Evolutionary conservation across 2,797 vertebrate genomes (phyloP), one percentile per base, ranked within the genome.

Genomic region (Vireo griseus): DNA sequence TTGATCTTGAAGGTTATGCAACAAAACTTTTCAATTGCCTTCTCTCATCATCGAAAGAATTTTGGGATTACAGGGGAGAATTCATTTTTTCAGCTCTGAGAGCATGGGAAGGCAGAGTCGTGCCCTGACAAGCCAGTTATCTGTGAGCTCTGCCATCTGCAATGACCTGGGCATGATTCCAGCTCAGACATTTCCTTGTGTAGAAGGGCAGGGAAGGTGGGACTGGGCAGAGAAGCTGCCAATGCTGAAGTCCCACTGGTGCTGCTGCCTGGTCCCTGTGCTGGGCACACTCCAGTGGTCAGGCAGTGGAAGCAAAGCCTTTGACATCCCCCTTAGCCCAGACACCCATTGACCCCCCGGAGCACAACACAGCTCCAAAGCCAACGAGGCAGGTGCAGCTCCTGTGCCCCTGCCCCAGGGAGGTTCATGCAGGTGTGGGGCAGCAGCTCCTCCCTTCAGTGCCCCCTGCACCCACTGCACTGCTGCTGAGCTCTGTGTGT

Each of bases 1-100:
- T 88, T 83, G 75, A 83, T 92, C 90, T 67, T 26, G 50, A 87
- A 91, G 68, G 72, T 80, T 92, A 78, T n/a, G 57, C 75, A 92
- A 83, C 68, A 83, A 62, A 94, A 94, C 61, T 91, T 79, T 79
- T 58, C 68, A 74, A 61, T 54, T 88, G 89, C 61, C 54, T 91
- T 91, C 86, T 83, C 75, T 91, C 90, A 62, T 77, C 68, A 65
- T 83, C 79, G 78, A 65, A 88, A 90, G 65, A 68, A 83, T 62
- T 88, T 68, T 0, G 5, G 82, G 54, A 88, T 92, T 91, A 71
- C 21, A 86, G 65, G 20, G 54, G 10, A 74, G 72, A 71, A 79
- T 51, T 75, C 13, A 6, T 63, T 85, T 76, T 67, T 82, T 57
- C 9, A 4, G 15, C 68, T 86, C 42, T 13, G 65, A 57, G 48